phyloP scores from a whole-genome alignment of 2,888 invertebrate species.

The Dione vanillae region DNA sequence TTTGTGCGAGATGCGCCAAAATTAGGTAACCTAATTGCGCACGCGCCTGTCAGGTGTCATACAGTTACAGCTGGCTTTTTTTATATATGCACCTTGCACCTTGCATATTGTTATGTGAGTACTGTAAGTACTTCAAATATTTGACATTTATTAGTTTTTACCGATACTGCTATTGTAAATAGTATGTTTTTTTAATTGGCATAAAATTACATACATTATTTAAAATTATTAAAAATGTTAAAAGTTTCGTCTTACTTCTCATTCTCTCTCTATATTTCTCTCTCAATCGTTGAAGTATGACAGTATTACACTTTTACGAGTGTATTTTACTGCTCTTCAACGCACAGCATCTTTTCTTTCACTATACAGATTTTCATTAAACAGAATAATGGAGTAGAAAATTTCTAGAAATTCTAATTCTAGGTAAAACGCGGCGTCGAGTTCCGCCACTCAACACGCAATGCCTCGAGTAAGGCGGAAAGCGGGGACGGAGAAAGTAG shows the following conservation, averaged over 20 bases:
- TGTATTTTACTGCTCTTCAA: neutral
- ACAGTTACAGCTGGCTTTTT: slow-evolving; percentile 34
- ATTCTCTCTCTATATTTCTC: too few species aligned
- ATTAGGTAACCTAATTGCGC: slow-evolving; percentile 21
- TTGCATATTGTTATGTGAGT: slow-evolving; percentile 35
- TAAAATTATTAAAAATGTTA: neutral
- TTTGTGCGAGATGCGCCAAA: slow-evolving; percentile 1
- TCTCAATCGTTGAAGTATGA: neutral
- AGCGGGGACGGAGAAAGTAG: too few species aligned
- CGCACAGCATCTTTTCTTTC: neutral
- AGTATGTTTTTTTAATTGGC: neutral
- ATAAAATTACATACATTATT: neutral
- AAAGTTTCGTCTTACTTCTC: neutral
- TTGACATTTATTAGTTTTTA: slow-evolving; percentile 19
- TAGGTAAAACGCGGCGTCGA: too few species aligned
- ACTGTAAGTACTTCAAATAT: slow-evolving; percentile 28
- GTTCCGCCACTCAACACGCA: too few species aligned
- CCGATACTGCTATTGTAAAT: neutral
- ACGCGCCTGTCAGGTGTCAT: slow-evolving; percentile 32
- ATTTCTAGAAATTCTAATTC: too few species aligned
- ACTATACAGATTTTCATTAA: too few species aligned
- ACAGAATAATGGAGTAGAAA: too few species aligned
- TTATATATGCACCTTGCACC: slow-evolving; percentile 35
- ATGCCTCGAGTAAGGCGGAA: too few species aligned
- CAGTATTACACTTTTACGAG: neutral